Evolutionary conservation across 53 echinoderm and acorn worm species (phyloP).

Genomic region (Holothuria leucospilota): DNA sequence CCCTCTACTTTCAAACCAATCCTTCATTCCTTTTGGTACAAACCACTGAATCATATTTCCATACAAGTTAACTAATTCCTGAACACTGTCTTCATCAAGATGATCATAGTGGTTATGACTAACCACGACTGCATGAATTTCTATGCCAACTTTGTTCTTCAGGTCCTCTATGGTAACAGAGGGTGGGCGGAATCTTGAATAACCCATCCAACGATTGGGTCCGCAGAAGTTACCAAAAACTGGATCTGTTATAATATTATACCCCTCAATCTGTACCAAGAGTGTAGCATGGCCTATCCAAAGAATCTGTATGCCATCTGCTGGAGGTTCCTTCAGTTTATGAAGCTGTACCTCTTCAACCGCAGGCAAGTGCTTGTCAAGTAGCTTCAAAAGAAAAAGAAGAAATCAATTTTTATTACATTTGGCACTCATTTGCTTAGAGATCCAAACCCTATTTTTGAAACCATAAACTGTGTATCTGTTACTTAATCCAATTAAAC

Average conservation of each 20-base stretch:
- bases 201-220: constrained; percentile 64
- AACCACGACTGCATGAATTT: constrained; percentile 75
- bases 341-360: constrained; percentile 52
- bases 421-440: too few species aligned
- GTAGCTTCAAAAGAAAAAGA: not conserved
- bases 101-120: constrained; percentile 97
- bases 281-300: constrained; percentile 93
- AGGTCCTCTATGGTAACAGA: constrained; percentile 74
- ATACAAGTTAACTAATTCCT: constrained; percentile 63
- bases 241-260: constrained; percentile 89
- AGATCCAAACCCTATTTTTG: too few species aligned
- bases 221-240: constrained; percentile 84
- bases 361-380: constrained; percentile 44
- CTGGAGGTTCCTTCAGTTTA: constrained; percentile 67
- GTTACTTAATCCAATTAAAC: too few species aligned
- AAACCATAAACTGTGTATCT: too few species aligned
- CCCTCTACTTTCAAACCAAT: constrained; percentile 77
- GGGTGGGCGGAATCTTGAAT: constrained; percentile 75
- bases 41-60: constrained; percentile 80
- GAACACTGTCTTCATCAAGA: constrained; percentile 78
- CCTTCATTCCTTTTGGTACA: constrained; percentile 79
- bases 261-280: constrained; percentile 92
- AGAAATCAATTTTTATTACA: too few species aligned
- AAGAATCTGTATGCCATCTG: constrained; percentile 74
- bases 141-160: constrained; percentile 53